Percentiles rank a stretch among this genome's conserved stretches.
Evolutionary conservation across 1,140 invertebrate species (phyloP).

Genomic region (Nymphalis io): DNA sequence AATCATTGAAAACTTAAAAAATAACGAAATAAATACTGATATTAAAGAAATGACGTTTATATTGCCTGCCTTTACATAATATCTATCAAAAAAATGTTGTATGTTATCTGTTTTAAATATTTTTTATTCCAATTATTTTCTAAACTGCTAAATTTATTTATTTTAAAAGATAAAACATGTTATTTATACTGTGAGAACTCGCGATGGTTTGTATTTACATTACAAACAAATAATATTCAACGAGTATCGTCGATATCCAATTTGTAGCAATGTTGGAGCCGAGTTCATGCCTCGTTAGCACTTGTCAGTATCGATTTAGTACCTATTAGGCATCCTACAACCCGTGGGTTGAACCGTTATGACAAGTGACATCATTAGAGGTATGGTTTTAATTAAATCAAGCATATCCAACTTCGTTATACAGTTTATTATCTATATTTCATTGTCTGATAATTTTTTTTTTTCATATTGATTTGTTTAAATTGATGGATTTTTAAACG

Average conservation of each 20-base stretch:
- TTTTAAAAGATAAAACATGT: not conserved
- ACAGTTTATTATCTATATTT: not conserved
- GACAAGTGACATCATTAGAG: slow-evolving; percentile 31
- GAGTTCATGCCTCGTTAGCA: slow-evolving; percentile 19
- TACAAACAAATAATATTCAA: slow-evolving; percentile 10
- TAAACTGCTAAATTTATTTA: slow-evolving; percentile 10
- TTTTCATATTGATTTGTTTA: not conserved
- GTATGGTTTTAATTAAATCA: slow-evolving; percentile 17
- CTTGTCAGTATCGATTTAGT: slow-evolving; percentile 36
- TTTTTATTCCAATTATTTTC: not conserved
- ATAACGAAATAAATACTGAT: slow-evolving; percentile 77
- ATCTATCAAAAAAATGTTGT: slow-evolving; percentile 2
- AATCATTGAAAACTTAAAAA: slow-evolving; percentile 78
- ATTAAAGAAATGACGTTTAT: slow-evolving; percentile 40
- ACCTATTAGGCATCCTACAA: slow-evolving; percentile 23
- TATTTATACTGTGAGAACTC: slow-evolving; percentile 20
- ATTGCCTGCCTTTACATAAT: slow-evolving; percentile 27
- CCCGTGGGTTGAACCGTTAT: slow-evolving; percentile 13
- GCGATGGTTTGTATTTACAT: slow-evolving; percentile 14
- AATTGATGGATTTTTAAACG: not conserved
- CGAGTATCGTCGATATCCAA: slow-evolving; percentile 21
- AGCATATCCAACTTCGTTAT: slow-evolving; percentile 7
- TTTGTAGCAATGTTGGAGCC: slow-evolving; percentile 24
- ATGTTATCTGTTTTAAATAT: too few relatives aligned
- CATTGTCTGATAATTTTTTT: not conserved